phyloP scores from a whole-genome alignment of 2,888 invertebrate species.

The Sisyra nigra region DNA sequence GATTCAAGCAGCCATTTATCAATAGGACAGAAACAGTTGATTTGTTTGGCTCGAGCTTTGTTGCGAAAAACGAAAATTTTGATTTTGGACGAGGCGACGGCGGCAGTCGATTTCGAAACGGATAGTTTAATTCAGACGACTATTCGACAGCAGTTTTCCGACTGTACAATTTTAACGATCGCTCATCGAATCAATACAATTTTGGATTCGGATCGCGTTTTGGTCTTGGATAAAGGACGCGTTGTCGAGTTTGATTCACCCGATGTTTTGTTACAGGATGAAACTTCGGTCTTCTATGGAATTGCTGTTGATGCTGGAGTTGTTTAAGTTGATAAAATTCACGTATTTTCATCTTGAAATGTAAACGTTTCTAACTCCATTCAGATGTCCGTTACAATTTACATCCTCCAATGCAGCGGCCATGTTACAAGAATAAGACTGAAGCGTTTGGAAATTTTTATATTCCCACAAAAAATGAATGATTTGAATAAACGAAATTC shows the following conservation, averaged over 20 bases:
- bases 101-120: slow-evolving; percentile 81
- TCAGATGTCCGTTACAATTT: too few species aligned
- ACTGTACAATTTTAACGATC: slow-evolving; percentile 81
- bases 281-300: slow-evolving; percentile 54
- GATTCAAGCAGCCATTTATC: slow-evolving; percentile 90
- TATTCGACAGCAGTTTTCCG: slow-evolving; percentile 69
- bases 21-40: slow-evolving; percentile 77
- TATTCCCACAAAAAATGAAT: too few species aligned
- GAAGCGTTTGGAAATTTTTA: too few species aligned
- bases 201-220: slow-evolving; percentile 73
- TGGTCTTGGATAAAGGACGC: slow-evolving; percentile 64
- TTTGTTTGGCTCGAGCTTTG: slow-evolving; percentile 72
- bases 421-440: too few species aligned
- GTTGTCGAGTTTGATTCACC: slow-evolving; percentile 72
- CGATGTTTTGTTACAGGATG: slow-evolving; percentile 45
- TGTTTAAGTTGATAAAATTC: too few species aligned
- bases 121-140: slow-evolving; percentile 82
- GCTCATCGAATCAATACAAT: slow-evolving; percentile 89
- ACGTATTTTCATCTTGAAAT: too few species aligned
- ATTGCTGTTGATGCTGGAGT: slow-evolving; percentile 80
- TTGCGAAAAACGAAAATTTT: slow-evolving; percentile 74
- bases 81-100: slow-evolving; percentile 78
- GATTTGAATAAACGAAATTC: too few species aligned
- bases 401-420: too few species aligned
- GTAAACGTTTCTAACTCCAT: too few species aligned